These are phyloP conservation scores for Drosophila persimilis DNA, from an alignment of 1,140 invertebrate species.

Conservation along the genomic window DNA sequence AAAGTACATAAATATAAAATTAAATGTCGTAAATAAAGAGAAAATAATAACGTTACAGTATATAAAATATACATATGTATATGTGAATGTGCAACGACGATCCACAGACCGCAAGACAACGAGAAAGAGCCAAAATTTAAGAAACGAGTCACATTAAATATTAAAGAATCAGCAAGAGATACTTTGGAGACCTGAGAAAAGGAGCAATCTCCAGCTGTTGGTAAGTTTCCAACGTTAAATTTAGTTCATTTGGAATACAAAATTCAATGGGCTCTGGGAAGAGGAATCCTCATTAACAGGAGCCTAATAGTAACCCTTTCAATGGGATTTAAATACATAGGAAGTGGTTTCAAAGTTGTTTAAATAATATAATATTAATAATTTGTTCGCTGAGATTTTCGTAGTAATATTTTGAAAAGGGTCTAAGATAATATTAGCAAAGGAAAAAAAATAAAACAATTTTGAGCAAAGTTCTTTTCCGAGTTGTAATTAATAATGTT, in stretches of 20 bases:
- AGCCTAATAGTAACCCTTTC: too few relatives aligned
- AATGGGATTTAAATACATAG: too few relatives aligned
- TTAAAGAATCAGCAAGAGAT: constrained; percentile 32
- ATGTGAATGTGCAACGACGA: constrained; percentile 23
- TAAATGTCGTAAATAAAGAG: constrained; percentile 77
- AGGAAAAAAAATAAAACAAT: too few relatives aligned
- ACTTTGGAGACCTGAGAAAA: constrained; percentile 1
- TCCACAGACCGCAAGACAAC: constrained; percentile 26
- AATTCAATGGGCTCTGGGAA: background rate
- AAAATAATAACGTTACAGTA: constrained; percentile 39
- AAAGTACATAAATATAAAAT: constrained; percentile 75
- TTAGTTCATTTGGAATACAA: constrained; percentile 1
- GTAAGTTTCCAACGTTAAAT: constrained; percentile 26
- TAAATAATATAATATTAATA: too few relatives aligned
- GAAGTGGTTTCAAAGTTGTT: too few relatives aligned
- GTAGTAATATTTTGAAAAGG: too few relatives aligned
- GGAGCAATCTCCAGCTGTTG: background rate
- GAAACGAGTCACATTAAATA: constrained; percentile 64
- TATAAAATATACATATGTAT: constrained; percentile 31
- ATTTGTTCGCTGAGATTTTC: too few relatives aligned
- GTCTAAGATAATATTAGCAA: too few relatives aligned
- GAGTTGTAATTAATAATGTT: too few relatives aligned
- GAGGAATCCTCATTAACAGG: too few relatives aligned
- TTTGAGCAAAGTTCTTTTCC: too few relatives aligned
- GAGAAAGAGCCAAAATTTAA: constrained; percentile 32